A percentile compares a stretch with the other conserved stretches of the same genome.
phyloP scores from a whole-genome alignment of 2,113 vertebrate genomes.

The Telmatochromis sp. region DNA sequence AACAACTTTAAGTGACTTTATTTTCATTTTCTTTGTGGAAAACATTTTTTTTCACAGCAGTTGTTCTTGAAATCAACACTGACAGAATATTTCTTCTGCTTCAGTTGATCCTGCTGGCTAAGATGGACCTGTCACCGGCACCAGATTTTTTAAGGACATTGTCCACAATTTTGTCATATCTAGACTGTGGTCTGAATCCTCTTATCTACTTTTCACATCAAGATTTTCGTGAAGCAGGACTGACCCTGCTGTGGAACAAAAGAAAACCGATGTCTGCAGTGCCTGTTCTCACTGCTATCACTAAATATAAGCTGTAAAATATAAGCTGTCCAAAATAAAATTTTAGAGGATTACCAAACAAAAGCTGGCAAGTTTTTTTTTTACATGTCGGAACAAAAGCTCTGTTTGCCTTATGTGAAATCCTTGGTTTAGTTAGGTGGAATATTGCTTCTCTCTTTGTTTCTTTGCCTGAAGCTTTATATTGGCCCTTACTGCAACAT shows the following conservation, averaged over 20 bases:
- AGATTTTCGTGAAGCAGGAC: constrained; percentile 58
- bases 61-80: background rate
- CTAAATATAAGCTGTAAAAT: constrained; percentile 24
- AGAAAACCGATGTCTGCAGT: constrained; percentile 28
- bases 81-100: background rate
- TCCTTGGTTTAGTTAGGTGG: background rate
- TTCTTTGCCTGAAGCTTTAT: background rate
- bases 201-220: constrained; percentile 67
- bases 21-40: background rate
- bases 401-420: background rate
- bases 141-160: constrained; percentile 68
- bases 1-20: background rate
- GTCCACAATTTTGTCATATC: constrained; percentile 67
- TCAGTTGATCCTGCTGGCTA: constrained; percentile 65
- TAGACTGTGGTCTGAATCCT: constrained; percentile 69
- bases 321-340: background rate
- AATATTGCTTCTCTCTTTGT: background rate
- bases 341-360: background rate
- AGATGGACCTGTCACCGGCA: constrained; percentile 54
- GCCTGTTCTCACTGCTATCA: constrained; percentile 62
- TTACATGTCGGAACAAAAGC: background rate
- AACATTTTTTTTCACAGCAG: background rate
- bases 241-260: constrained; percentile 64
- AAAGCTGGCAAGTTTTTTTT: background rate
- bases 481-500: background rate